phyloP scores from a whole-genome alignment of 2,888 invertebrate species.

The Venustoraphidia nigricollis region DNA sequence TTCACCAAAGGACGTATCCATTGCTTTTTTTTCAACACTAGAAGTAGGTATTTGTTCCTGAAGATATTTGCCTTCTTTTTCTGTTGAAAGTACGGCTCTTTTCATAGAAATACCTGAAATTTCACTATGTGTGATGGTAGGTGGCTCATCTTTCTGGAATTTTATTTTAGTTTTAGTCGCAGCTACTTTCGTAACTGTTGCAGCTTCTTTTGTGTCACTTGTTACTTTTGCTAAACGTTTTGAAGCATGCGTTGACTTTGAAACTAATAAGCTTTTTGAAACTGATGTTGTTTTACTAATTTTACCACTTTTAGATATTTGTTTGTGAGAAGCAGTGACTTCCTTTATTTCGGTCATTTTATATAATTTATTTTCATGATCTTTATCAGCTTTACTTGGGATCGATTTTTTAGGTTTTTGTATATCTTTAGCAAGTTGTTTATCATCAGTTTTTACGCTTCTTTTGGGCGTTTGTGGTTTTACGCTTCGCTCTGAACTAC shows the following conservation, averaged over 20 bases:
- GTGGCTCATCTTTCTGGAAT: constrained; percentile 7
- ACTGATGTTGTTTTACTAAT: constrained; percentile 7
- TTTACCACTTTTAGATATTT: constrained; percentile 5
- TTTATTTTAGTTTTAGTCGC: constrained; percentile 11
- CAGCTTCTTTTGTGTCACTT: constrained; percentile 7
- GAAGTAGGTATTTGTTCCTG: neutral
- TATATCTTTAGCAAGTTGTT: neutral
- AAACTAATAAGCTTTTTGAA: constrained; percentile 3
- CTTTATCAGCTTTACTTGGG: neutral
- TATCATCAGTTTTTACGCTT: neutral
- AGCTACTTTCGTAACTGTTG: constrained; percentile 9
- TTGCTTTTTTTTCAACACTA: neutral
- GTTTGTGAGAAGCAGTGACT: constrained; percentile 3
- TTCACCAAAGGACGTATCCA: neutral
- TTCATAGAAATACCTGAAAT: constrained; percentile 7
- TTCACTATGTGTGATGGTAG: constrained; percentile 7
- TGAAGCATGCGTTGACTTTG: constrained; percentile 2
- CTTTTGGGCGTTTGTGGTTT: constrained; percentile 4
- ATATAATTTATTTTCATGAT: constrained; percentile 5
- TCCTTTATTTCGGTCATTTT: constrained; percentile 4
- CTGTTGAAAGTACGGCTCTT: constrained; percentile 14
- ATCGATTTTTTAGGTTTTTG: neutral
- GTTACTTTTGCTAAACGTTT: constrained; percentile 3
- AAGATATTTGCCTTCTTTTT: constrained; percentile 19
- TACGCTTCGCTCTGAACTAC: constrained; percentile 10